These are phyloP conservation scores for Trachelus tabidus DNA, from an alignment of 2,888 invertebrate species.

Conservation along the genomic window DNA sequence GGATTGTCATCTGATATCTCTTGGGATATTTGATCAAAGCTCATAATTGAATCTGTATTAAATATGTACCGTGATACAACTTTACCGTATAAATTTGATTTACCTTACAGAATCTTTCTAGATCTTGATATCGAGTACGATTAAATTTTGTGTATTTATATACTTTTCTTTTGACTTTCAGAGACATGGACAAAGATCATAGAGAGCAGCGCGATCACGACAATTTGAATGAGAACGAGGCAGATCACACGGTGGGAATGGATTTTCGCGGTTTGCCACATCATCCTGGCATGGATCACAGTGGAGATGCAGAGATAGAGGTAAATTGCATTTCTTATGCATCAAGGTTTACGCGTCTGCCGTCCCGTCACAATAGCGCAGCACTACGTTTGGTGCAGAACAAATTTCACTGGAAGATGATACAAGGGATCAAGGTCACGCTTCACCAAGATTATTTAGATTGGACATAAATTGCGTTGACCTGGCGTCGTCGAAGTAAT, in stretches of 20 bases:
- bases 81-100: neutral
- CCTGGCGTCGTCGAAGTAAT: no score
- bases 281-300: slow-evolving; percentile 44
- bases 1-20: neutral
- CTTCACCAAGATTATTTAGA: neutral
- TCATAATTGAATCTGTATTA: neutral
- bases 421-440: neutral
- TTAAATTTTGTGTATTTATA: neutral
- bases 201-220: slow-evolving; percentile 52
- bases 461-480: neutral
- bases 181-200: slow-evolving; percentile 57
- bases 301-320: slow-evolving; percentile 45
- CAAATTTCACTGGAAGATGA: neutral
- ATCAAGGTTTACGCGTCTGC: neutral
- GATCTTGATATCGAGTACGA: neutral
- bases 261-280: slow-evolving; percentile 47
- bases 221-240: slow-evolving; percentile 49
- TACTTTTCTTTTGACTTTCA: neutral
- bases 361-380: neutral
- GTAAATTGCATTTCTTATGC: slow-evolving; percentile 26
- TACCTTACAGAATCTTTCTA: neutral
- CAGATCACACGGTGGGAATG: slow-evolving; percentile 48
- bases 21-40: neutral
- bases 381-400: neutral
- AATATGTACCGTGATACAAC: neutral